Evolutionary conservation across 2,888 invertebrate species (phyloP).

Genomic region (Sarcophaga variegata): DNA sequence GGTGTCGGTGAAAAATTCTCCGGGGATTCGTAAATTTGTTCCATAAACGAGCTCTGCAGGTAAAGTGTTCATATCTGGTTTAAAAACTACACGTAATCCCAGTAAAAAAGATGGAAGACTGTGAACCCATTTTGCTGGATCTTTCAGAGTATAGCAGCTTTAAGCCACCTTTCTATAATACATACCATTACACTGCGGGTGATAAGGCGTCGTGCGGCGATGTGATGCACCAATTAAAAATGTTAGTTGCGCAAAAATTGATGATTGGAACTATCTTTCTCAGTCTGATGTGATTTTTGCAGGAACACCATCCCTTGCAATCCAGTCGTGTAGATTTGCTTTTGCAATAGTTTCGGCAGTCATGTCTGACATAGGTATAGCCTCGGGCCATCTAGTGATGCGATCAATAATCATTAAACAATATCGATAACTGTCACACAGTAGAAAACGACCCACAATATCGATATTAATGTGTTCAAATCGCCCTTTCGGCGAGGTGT

Average conservation of each 20-base stretch:
- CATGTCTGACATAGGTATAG: neutral
- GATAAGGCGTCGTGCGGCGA: neutral
- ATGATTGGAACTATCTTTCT: neutral
- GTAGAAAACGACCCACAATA: no score
- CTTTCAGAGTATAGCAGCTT: no score
- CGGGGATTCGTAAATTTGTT: neutral
- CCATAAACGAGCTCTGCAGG: no score
- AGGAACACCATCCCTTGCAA: no score
- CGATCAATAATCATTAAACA: neutral
- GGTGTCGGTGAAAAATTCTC: neutral
- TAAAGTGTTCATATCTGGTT: no score
- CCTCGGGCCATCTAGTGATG: neutral
- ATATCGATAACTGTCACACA: neutral
- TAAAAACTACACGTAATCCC: no score
- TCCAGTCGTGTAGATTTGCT: neutral
- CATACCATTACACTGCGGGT: neutral
- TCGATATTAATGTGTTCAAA: neutral
- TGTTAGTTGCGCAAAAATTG: neutral
- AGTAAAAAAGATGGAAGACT: no score
- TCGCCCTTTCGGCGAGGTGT: neutral
- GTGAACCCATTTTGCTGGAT: no score
- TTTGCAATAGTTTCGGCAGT: constrained; percentile 25
- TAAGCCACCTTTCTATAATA: no score
- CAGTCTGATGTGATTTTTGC: no score
- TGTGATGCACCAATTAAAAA: neutral